A percentile compares a stretch with the other conserved stretches of the same genome.
These are phyloP conservation scores for Erpornis zantholeuca DNA, from an alignment of 2,113 vertebrate genomes.

Conservation along the genomic window DNA sequence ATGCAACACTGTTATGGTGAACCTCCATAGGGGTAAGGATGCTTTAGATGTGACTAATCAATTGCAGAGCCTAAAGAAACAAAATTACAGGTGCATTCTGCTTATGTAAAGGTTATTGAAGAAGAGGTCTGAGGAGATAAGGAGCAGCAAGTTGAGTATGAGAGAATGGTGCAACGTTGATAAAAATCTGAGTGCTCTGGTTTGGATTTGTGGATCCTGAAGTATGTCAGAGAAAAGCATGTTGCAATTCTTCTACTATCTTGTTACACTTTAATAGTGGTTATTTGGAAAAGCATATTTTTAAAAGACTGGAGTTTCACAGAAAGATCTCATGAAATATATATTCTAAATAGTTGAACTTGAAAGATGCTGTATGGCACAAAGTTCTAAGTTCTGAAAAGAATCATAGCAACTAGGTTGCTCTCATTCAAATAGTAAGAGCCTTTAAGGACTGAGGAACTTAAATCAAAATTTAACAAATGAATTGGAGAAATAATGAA, in stretches of 20 bases:
- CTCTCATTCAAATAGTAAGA: background rate
- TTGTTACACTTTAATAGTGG: background rate
- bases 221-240: background rate
- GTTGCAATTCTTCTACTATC: background rate
- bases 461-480: background rate
- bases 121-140: background rate
- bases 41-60: background rate
- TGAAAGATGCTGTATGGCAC: background rate
- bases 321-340: background rate
- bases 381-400: background rate
- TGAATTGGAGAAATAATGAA: background rate
- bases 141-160: background rate
- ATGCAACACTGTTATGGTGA: slow-evolving; percentile 85
- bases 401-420: background rate
- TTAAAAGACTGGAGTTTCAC: background rate
- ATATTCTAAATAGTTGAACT: background rate
- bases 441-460: background rate
- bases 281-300: background rate
- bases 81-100: background rate
- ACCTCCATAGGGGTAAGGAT: slow-evolving; percentile 86
- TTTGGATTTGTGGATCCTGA: background rate
- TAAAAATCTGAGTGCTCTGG: background rate
- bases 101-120: background rate
- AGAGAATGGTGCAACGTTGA: background rate
- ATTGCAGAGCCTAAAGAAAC: background rate